phyloP scores from a whole-genome alignment of 2,888 invertebrate species.

The Eilema griseolum region DNA sequence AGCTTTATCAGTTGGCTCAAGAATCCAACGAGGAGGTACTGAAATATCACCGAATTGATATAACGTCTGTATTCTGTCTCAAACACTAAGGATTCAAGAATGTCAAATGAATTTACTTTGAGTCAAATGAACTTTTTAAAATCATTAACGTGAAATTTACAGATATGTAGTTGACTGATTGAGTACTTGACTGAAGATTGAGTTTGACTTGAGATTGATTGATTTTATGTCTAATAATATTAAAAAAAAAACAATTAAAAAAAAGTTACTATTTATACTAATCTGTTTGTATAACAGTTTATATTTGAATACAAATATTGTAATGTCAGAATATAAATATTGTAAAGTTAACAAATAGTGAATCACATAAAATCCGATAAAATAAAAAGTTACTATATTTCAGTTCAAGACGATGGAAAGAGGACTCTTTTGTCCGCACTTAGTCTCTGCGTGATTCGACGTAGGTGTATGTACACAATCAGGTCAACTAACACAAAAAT shows the following conservation, averaged over 20 bases:
- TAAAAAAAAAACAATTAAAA: too few species aligned
- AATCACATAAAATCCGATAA: background rate
- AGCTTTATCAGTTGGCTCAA: conserved; percentile 97
- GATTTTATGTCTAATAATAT: background rate
- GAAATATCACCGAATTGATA: conserved; percentile 74
- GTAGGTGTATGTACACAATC: conserved; percentile 4
- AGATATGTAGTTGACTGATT: background rate
- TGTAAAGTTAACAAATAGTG: background rate
- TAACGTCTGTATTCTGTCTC: conserved; percentile 38
- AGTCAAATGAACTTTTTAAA: background rate
- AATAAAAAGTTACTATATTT: background rate
- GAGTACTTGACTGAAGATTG: background rate
- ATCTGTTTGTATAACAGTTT: background rate
- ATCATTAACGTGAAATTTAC: background rate
- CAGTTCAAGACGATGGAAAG: background rate
- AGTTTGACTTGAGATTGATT: background rate
- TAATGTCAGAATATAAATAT: background rate
- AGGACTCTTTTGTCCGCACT: too few species aligned
- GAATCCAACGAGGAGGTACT: conserved; percentile 98
- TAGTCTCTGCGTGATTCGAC: too few species aligned
- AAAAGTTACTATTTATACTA: too few species aligned
- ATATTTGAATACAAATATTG: background rate
- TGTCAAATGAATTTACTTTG: background rate
- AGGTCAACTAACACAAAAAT: background rate
- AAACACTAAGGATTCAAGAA: background rate